A percentile compares a stretch with the other conserved stretches of the same genome.
These are phyloP conservation scores for Emydocephalus ijimae DNA, from an alignment of 2,113 vertebrate genomes.

Conservation along the genomic window DNA sequence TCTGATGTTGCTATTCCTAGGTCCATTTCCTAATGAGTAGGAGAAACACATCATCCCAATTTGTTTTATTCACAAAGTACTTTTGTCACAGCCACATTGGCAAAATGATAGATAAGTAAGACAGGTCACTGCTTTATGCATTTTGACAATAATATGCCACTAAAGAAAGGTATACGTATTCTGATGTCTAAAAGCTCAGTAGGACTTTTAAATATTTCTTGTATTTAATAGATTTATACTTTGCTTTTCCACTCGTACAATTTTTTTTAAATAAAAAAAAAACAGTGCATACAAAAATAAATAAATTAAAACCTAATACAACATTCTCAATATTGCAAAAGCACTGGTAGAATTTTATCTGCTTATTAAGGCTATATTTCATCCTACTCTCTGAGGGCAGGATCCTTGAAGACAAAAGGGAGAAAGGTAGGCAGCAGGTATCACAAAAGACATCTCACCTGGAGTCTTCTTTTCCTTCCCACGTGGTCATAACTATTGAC, in stretches of 20 bases:
- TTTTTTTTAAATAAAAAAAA: neutral
- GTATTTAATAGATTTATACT: neutral
- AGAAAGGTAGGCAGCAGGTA: neutral
- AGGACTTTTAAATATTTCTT: neutral
- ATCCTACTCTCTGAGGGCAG: neutral
- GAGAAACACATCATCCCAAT: neutral
- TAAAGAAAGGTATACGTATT: neutral
- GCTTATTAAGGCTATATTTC: neutral
- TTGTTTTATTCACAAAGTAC: neutral
- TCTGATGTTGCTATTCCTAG: too few species aligned
- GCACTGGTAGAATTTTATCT: neutral
- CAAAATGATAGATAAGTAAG: neutral
- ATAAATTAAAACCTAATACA: neutral
- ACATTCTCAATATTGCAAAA: neutral
- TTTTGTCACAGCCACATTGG: neutral
- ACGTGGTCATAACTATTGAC: neutral
- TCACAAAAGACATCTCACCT: neutral
- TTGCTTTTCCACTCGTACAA: neutral
- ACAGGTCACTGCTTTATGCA: neutral
- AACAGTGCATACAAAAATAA: neutral
- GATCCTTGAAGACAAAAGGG: neutral
- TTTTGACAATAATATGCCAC: neutral
- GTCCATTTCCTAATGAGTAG: neutral
- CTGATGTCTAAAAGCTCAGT: neutral
- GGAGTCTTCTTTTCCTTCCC: neutral